phyloP scores from a whole-genome alignment of 1,140 invertebrate species.

The Maniola jurtina region DNA sequence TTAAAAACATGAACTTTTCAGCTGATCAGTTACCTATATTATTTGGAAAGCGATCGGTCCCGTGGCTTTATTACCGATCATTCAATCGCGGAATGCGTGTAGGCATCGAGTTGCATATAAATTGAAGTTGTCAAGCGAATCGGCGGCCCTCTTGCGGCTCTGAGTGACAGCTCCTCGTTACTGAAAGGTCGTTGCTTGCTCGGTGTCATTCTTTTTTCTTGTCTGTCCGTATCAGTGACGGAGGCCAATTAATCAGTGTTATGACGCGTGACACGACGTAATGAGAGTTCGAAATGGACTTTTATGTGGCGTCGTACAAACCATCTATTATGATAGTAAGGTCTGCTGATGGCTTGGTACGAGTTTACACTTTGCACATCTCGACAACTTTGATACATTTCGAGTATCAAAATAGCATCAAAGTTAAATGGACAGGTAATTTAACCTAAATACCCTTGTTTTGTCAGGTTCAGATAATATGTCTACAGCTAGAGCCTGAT shows the following conservation, averaged over 20 bases:
- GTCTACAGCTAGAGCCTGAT: too few species aligned
- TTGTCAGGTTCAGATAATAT: too few species aligned
- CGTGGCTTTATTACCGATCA: conserved; percentile 49
- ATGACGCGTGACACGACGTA: conserved; percentile 65
- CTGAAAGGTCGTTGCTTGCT: conserved; percentile 57
- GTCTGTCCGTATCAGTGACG: conserved; percentile 48
- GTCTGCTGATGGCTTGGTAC: background rate
- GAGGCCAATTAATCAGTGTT: conserved; percentile 69
- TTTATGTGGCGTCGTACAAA: conserved; percentile 15
- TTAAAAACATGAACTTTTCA: background rate
- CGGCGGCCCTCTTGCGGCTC: conserved; percentile 37
- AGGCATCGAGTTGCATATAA: conserved; percentile 54
- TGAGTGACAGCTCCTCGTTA: conserved; percentile 65
- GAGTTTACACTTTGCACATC: background rate
- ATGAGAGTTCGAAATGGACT: conserved; percentile 44
- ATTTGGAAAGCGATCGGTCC: conserved; percentile 23
- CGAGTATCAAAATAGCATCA: too few species aligned
- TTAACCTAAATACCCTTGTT: too few species aligned
- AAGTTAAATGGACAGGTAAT: too few species aligned
- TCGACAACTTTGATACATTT: too few species aligned
- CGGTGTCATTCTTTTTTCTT: conserved; percentile 50
- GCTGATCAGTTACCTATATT: conserved; percentile 8
- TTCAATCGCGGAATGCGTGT: conserved; percentile 36
- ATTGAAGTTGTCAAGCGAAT: conserved; percentile 59
- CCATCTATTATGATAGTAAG: conserved; percentile 6